Conservation (phyloP, 92 coral and sea anemone species). For the Actinernus sp. region DNA sequence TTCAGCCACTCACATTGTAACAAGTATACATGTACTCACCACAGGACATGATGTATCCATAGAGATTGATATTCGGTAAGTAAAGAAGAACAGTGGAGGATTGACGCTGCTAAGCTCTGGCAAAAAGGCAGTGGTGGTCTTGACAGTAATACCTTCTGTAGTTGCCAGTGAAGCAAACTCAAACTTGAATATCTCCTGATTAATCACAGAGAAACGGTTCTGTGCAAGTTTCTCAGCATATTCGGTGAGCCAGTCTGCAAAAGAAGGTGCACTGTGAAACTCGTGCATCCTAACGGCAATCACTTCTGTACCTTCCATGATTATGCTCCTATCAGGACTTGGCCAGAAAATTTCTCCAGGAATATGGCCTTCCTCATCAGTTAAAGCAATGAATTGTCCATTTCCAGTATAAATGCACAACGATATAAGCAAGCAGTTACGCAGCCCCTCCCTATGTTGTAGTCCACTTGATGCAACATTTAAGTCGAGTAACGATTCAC, state of each 20-base stretch:
- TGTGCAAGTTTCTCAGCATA: constrained; percentile 77
- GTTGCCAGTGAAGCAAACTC: constrained; percentile 63
- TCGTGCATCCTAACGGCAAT: constrained; percentile 74
- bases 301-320: constrained; percentile 53
- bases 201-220: constrained; percentile 79
- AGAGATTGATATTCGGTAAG: constrained; percentile 93
- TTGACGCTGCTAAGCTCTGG: constrained; percentile 93
- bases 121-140: constrained; percentile 88
- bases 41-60: constrained; percentile 76
- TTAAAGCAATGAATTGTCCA: constrained; percentile 95
- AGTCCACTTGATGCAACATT: constrained; percentile 74
- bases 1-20: no score
- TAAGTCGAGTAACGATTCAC: constrained; percentile 90
- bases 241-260: constrained; percentile 80
- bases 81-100: constrained; percentile 95
- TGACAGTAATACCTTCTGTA: constrained; percentile 80
- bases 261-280: constrained; percentile 78
- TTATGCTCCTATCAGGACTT: constrained; percentile 69
- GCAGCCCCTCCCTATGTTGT: constrained; percentile 76
- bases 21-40: no score
- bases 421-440: constrained; percentile 85
- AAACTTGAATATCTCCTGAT: constrained; percentile 88
- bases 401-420: constrained; percentile 88
- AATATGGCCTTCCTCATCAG: constrained; percentile 86
- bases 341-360: constrained; percentile 96